These are phyloP conservation scores for Micronycteris hirsuta DNA, from an alignment of 2,113 vertebrate genomes.

Conservation along the genomic window DNA sequence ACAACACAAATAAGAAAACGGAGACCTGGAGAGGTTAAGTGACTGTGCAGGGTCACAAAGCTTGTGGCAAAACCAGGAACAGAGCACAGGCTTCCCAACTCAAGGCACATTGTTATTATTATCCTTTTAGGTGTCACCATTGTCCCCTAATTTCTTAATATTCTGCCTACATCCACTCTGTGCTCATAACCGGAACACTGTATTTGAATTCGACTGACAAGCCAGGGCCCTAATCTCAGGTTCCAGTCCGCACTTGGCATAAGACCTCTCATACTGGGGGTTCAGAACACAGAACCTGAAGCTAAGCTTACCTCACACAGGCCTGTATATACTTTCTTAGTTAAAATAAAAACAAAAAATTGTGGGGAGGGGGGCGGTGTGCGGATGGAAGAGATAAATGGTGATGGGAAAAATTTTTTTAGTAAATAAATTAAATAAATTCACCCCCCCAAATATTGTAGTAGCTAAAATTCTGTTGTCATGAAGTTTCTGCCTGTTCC, in stretches of 20 bases:
- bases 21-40: neutral
- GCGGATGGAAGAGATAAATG: too few relatives aligned
- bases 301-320: neutral
- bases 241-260: neutral
- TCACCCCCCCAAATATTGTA: neutral
- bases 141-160: neutral
- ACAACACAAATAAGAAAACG: neutral
- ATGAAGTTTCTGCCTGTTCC: neutral
- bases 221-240: neutral
- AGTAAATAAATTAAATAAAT: too few relatives aligned
- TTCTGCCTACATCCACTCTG: neutral
- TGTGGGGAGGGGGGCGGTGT: too few relatives aligned
- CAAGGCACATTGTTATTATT: neutral
- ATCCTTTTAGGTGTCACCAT: neutral
- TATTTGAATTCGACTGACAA: neutral
- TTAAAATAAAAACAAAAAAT: neutral
- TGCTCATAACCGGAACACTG: neutral
- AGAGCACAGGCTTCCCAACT: neutral
- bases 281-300: neutral
- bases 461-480: neutral
- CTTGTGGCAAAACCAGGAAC: neutral
- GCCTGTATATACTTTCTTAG: neutral
- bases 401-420: too few relatives aligned
- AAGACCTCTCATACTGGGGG: neutral
- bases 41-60: neutral